phyloP scores from a whole-genome alignment of 2,888 invertebrate genomes.

The Tenthredo scrophulariae region DNA sequence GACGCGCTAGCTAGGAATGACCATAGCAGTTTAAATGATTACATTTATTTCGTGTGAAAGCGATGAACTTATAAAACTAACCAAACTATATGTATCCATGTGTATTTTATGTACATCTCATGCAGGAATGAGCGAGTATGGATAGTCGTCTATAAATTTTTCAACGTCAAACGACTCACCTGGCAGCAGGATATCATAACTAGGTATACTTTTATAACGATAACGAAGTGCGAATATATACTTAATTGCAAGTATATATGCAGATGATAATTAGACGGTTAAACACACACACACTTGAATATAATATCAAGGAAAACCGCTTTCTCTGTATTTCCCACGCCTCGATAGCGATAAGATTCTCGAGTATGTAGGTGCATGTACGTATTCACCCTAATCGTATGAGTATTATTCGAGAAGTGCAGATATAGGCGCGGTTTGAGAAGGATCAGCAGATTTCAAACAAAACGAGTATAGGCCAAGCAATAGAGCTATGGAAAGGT shows the following conservation, averaged over 20 bases:
- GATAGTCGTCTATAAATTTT: neutral
- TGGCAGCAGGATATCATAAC: neutral
- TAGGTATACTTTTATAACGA: neutral
- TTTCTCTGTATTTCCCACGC: conserved; percentile 65
- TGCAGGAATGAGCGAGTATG: too few species aligned
- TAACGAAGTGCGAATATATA: neutral
- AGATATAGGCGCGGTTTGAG: neutral
- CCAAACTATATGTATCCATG: neutral
- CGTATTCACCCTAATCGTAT: neutral
- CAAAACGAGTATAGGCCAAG: too few species aligned
- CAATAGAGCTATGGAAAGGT: too few species aligned
- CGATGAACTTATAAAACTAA: conserved; percentile 16
- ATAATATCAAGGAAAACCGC: conserved; percentile 59
- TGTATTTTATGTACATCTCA: neutral
- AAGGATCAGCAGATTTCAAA: neutral
- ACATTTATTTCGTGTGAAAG: conserved; percentile 32
- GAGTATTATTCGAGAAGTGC: conserved; percentile 1
- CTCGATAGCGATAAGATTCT: conserved; percentile 19
- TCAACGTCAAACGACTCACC: neutral
- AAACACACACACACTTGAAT: neutral
- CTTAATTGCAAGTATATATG: neutral
- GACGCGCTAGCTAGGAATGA: neutral
- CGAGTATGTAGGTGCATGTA: neutral
- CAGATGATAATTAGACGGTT: neutral
- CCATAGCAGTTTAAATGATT: neutral